phyloP scores from a whole-genome alignment of 2,113 vertebrate species.

The Silurus meridionalis region DNA sequence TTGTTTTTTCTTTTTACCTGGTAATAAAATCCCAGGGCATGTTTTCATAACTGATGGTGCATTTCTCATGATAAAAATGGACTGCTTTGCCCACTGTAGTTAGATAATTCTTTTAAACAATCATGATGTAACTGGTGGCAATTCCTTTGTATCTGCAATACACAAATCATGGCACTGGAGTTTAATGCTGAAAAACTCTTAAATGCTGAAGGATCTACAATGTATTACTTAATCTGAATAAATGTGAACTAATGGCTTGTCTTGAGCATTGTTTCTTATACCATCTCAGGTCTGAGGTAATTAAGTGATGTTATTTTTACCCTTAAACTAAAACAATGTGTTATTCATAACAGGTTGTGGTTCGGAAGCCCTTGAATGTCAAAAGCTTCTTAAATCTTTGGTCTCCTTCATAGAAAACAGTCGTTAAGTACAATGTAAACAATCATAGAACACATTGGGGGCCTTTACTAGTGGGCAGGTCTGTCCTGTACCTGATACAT shows the following conservation, averaged over 20 bases:
- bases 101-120: background rate
- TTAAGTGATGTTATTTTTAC: background rate
- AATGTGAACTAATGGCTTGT: background rate
- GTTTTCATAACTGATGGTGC: background rate
- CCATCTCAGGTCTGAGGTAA: background rate
- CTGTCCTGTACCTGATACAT: slow-evolving; percentile 13
- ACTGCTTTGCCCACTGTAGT: background rate
- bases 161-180: background rate
- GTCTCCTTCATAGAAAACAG: background rate
- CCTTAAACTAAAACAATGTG: slow-evolving; percentile 17
- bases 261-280: background rate
- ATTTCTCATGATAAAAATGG: background rate
- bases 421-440: slow-evolving; percentile 5
- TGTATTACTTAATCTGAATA: background rate
- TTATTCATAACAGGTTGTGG: slow-evolving; percentile 38
- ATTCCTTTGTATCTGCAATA: background rate
- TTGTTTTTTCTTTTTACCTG: background rate
- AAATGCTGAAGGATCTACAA: background rate
- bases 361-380: slow-evolving; percentile 26
- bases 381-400: slow-evolving; percentile 35
- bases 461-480: slow-evolving; percentile 24
- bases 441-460: slow-evolving; percentile 21
- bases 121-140: background rate
- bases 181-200: background rate
- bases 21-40: background rate